phyloP scores from a whole-genome alignment of 2,888 invertebrate species.

The Lithophane socia region DNA sequence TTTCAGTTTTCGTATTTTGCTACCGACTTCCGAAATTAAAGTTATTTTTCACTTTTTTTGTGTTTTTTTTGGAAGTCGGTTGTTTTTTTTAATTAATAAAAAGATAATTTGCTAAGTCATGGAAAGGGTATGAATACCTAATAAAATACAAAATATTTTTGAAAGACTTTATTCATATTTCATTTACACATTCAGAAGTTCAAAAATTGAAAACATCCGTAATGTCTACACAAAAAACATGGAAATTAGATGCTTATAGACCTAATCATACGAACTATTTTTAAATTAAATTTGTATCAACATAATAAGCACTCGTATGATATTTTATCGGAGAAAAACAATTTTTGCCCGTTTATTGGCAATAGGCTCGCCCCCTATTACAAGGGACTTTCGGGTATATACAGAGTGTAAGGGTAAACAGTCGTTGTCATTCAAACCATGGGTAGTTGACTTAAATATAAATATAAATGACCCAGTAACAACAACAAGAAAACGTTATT shows the following conservation, averaged over 20 bases:
- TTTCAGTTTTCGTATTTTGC: too few species aligned
- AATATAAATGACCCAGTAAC: too few species aligned
- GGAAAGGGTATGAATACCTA: not conserved
- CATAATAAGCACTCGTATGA: not conserved
- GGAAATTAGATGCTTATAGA: not conserved
- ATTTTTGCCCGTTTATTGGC: not conserved
- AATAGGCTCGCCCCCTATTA: not conserved
- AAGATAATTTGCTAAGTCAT: not conserved
- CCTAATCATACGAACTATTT: constrained; percentile 25
- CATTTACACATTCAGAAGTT: constrained; percentile 32
- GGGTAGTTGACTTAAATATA: too few species aligned
- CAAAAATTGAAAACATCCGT: constrained; percentile 15
- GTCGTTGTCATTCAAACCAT: too few species aligned
- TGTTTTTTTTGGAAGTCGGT: too few species aligned
- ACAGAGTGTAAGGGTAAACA: too few species aligned
- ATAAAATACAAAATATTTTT: constrained; percentile 17
- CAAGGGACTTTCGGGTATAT: not conserved
- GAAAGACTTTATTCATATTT: constrained; percentile 20
- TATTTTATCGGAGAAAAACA: not conserved
- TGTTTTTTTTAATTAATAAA: too few species aligned
- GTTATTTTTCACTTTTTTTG: too few species aligned
- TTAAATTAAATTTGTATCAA: constrained; percentile 18
- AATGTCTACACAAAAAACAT: constrained; percentile 10
- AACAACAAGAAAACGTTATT: too few species aligned
- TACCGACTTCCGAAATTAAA: too few species aligned